phyloP scores from a whole-genome alignment of 2,113 vertebrate genomes.

The Planiliza haematocheilus region DNA sequence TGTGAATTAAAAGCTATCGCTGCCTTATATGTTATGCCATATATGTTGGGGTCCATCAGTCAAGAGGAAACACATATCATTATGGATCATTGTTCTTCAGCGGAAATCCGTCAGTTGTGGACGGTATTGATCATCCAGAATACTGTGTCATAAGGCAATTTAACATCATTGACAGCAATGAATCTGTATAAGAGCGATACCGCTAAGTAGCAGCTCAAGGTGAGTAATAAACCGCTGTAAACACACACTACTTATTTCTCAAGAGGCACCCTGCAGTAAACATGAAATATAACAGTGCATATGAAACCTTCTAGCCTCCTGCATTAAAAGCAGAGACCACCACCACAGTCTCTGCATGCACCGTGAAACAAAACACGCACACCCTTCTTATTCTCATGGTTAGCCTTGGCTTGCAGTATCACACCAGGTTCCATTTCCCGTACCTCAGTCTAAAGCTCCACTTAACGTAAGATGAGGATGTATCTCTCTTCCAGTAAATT shows the following conservation, averaged over 20 bases:
- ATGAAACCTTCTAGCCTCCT: conserved; percentile 13
- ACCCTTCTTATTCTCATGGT: background rate
- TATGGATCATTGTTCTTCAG: background rate
- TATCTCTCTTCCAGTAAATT: background rate
- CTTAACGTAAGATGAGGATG: no score
- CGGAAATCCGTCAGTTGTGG: background rate
- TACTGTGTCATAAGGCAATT: background rate
- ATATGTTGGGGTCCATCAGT: background rate
- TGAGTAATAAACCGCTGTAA: background rate
- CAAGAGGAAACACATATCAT: background rate
- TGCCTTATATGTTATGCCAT: background rate
- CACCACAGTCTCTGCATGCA: background rate
- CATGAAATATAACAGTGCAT: conserved; percentile 12
- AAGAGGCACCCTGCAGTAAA: background rate
- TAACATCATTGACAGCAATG: background rate
- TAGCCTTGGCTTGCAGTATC: background rate
- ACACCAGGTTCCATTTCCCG: no score
- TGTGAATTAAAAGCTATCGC: background rate
- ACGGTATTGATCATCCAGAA: background rate
- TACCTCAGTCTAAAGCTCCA: background rate
- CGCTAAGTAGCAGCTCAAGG: background rate
- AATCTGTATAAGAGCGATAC: background rate
- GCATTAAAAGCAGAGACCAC: conserved; percentile 10
- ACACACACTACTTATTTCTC: background rate
- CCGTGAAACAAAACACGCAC: background rate